Evolutionary conservation across 2,113 vertebrate species (phyloP).

Genomic region (Microcebus lehilahytsara): DNA sequence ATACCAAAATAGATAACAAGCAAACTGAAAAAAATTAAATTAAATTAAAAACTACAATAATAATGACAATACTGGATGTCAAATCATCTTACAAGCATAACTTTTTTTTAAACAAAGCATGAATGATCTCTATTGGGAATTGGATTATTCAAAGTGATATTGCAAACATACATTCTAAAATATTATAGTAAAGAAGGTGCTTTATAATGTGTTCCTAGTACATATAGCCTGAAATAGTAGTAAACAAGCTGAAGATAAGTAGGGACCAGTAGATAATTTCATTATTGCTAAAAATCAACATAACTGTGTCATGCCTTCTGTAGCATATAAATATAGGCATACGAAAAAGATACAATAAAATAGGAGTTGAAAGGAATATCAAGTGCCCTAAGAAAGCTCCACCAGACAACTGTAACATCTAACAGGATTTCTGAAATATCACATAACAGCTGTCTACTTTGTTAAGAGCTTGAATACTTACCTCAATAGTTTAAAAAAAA

Average conservation of each 20-base stretch:
- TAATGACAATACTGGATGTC: background rate
- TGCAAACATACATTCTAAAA: conserved; percentile 18
- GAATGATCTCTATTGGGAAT: background rate
- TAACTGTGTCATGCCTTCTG: background rate
- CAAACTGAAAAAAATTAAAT: background rate
- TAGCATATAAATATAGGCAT: background rate
- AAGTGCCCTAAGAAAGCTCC: background rate
- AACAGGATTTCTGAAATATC: conserved; percentile 39
- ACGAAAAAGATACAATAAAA: background rate
- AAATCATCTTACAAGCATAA: background rate
- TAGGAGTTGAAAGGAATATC: background rate
- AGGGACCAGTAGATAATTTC: background rate
- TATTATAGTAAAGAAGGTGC: background rate
- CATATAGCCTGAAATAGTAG: background rate
- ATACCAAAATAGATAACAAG: conserved; percentile 12
- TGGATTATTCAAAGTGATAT: background rate
- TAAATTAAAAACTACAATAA: background rate
- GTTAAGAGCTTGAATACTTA: conserved; percentile 16
- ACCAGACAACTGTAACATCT: background rate
- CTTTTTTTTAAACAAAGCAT: conserved; percentile 17
- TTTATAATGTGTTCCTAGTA: background rate
- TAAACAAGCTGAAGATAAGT: background rate
- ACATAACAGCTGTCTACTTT: conserved; percentile 2
- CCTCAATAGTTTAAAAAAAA: background rate
- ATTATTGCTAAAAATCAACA: background rate